Evolutionary conservation across 2,113 vertebrate genomes (phyloP), one percentile per base, ranked within the genome.

Genomic region (Gadus macrocephalus): DNA sequence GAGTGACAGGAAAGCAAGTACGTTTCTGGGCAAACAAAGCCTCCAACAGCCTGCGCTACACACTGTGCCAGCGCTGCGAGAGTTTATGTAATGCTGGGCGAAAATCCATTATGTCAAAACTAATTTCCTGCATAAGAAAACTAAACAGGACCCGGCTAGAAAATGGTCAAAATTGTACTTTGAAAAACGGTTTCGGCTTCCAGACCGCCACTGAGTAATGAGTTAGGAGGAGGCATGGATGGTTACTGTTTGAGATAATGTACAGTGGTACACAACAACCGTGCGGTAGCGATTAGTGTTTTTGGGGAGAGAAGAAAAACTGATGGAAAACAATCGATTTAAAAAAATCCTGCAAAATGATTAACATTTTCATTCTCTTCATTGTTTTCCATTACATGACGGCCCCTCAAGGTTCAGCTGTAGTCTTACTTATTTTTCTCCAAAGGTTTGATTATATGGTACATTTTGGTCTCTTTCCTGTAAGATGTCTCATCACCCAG

Each of bases 31-130:
- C 82, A 91, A 88, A 89, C 83, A 87, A 88, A 86, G 78, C 75
- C 72, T 59, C 42, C 61, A 58, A 61, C 69, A 74, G 80, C 81
- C 78, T 68, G 72, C 31, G 31, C 68, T 56, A 20, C 73, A 72
- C 80, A 75, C 83, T 72, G 81, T 79, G 75, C 69, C 72, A 73
- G 69, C 65, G 66, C 80, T 80, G 83, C 83, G 76, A 76, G 73
- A 80, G 83, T 87, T 90, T 87, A 81, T 86, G 87, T 84, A 89
- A 90, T 79, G 68, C 85, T 77, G 87, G 83, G 86, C 78, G 84
- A 89, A 91, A 90, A 91, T 88, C 87, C 91, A 92, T 93, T 91
- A 93, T 91, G 91, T 93, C 89, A 91, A 90, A 92, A 88, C 85
- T 86, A 67, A 92, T 91, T 92, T 93, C 89, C 91, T 92, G 86